Percentiles rank a stretch among this genome's conserved stretches.
phyloP scores from a whole-genome alignment of 2,113 vertebrate species.

The Ailurus styani region DNA sequence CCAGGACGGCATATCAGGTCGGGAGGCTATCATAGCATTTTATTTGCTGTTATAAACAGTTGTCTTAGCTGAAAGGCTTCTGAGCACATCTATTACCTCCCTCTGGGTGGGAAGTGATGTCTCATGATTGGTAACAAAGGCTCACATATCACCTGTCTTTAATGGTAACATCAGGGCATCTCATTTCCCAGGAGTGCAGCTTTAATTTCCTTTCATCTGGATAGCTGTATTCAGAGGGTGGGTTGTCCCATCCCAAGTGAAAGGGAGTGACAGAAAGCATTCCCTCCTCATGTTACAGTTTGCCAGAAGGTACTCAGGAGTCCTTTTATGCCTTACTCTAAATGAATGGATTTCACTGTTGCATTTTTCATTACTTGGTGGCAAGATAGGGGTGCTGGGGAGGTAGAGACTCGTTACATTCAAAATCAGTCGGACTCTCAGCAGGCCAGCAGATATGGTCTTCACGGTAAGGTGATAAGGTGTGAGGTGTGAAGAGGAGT shows the following conservation, averaged over 20 bases:
- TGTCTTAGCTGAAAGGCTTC: constrained; percentile 28
- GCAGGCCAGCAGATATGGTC: not conserved
- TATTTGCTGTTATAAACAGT: constrained; percentile 31
- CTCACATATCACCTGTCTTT: constrained; percentile 28
- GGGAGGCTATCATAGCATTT: constrained; percentile 9
- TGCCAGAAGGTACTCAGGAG: not conserved
- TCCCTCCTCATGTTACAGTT: not conserved
- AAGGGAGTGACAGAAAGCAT: not conserved
- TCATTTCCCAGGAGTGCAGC: not conserved
- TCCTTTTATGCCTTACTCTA: not conserved
- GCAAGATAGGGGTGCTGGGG: not conserved
- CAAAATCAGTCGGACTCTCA: not conserved
- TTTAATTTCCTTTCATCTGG: constrained; percentile 42
- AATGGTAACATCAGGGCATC: not conserved
- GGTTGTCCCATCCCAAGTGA: not conserved
- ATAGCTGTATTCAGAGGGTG: not conserved
- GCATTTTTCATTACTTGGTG: not conserved
- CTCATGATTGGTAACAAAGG: constrained; percentile 32
- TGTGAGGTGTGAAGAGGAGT: not conserved
- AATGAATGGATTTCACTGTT: not conserved
- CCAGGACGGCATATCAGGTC: not conserved
- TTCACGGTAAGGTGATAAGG: not conserved
- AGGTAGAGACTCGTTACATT: not conserved
- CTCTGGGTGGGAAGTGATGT: constrained; percentile 17
- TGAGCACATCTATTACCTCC: constrained; percentile 6